Percentiles rank a stretch among this genome's conserved stretches.
These are phyloP conservation scores for Leuctra nigra DNA, from an alignment of 2,888 invertebrate genomes.

Conservation along the genomic window DNA sequence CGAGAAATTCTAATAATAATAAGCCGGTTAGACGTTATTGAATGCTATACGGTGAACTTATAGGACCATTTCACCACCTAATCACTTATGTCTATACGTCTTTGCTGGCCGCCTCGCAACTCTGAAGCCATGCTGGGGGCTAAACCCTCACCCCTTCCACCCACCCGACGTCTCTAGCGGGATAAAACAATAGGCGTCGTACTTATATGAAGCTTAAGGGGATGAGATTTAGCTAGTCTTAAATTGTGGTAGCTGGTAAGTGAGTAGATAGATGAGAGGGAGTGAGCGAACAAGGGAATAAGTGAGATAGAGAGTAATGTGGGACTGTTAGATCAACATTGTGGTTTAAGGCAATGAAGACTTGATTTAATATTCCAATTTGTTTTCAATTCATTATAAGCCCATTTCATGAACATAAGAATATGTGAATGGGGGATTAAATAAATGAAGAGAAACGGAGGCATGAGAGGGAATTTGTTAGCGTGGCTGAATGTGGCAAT, in stretches of 20 bases:
- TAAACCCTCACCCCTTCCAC: background rate
- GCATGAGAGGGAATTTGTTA: background rate
- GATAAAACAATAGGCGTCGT: too few relatives aligned
- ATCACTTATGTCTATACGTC: constrained; percentile 25
- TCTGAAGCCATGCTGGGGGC: background rate
- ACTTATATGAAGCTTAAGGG: too few relatives aligned
- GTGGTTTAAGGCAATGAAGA: background rate
- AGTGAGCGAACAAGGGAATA: background rate
- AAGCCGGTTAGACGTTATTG: background rate
- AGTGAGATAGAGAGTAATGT: background rate
- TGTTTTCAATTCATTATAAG: constrained; percentile 1
- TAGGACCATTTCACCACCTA: constrained; percentile 25
- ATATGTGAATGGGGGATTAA: background rate
- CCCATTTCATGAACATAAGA: too few relatives aligned
- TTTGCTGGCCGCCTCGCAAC: background rate
- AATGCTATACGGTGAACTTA: background rate
- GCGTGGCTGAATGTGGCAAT: too few relatives aligned
- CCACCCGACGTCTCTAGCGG: background rate
- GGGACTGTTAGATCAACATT: too few relatives aligned
- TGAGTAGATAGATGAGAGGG: background rate
- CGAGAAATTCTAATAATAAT: too few relatives aligned
- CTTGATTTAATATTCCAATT: constrained; percentile 3
- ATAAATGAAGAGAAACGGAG: background rate
- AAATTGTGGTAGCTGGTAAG: too few relatives aligned
- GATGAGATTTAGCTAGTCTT: too few relatives aligned